Evolutionary conservation across 2,113 vertebrate species (phyloP).

Genomic region (Daphoenositta chrysoptera): DNA sequence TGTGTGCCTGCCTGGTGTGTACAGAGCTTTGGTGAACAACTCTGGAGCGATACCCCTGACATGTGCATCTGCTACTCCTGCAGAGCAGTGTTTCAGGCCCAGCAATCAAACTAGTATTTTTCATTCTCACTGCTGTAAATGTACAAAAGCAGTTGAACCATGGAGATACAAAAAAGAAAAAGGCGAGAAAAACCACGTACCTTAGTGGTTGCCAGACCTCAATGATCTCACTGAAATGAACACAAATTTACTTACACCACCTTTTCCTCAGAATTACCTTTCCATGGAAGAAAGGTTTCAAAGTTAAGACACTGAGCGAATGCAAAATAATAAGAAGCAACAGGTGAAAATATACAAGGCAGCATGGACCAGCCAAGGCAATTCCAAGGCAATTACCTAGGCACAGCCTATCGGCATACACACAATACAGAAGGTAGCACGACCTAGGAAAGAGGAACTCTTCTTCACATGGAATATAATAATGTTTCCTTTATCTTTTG

Average conservation of each 20-base stretch:
- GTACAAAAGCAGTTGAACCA: not conserved
- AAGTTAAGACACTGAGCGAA: not conserved
- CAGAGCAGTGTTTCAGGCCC: not conserved
- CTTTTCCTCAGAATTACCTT: not conserved
- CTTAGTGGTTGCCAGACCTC: too few species aligned
- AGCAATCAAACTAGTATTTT: not conserved
- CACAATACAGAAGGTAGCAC: not conserved
- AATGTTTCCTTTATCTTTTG: not conserved
- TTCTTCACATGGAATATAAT: not conserved
- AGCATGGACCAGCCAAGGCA: not conserved
- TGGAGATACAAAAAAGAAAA: not conserved
- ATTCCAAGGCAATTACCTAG: not conserved
- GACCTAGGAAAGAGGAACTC: not conserved
- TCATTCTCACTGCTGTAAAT: not conserved
- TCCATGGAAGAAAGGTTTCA: not conserved
- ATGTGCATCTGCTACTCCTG: not conserved
- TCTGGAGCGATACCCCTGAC: accelerated
- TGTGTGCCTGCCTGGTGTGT: not conserved
- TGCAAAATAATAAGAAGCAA: not conserved
- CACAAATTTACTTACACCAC: not conserved
- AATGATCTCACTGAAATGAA: not conserved
- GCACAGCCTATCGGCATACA: not conserved
- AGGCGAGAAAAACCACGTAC: accelerated
- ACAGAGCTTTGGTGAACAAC: not conserved
- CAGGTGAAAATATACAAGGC: not conserved